phyloP scores from a whole-genome alignment of 1,140 invertebrate genomes.

The Coboldia fuscipes region DNA sequence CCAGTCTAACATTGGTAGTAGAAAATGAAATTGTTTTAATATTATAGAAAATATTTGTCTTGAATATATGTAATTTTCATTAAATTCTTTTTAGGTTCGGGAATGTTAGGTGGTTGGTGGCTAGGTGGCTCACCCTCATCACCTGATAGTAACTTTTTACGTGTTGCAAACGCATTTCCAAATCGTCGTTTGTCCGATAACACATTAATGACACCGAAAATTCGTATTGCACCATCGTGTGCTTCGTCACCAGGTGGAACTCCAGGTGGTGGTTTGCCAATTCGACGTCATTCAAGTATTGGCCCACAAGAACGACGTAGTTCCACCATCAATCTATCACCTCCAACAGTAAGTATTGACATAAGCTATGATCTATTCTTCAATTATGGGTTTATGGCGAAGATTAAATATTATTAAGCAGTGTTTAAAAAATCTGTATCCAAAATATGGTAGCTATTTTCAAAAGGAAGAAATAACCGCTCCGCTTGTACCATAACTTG shows the following conservation, averaged over 20 bases:
- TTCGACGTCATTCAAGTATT: conserved; percentile 70
- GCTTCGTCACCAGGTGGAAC: conserved; percentile 67
- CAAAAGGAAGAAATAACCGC: too few species aligned
- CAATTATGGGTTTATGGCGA: too few species aligned
- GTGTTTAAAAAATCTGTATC: too few species aligned
- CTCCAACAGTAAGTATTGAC: conserved; percentile 66
- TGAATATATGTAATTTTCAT: too few species aligned
- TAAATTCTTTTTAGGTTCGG: conserved; percentile 25
- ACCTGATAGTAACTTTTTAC: conserved; percentile 68
- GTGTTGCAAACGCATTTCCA: conserved; percentile 54
- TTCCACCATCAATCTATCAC: conserved; percentile 66
- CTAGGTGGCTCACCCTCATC: conserved; percentile 47
- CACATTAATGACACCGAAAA: conserved; percentile 75
- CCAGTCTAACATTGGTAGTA: background rate
- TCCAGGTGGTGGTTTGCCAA: conserved; percentile 57
- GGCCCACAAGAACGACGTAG: conserved; percentile 68
- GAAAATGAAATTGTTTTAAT: too few species aligned
- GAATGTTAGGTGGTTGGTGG: conserved; percentile 49
- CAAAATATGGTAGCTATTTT: too few species aligned
- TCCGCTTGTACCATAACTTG: too few species aligned
- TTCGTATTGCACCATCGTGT: conserved; percentile 62
- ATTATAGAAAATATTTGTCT: too few species aligned
- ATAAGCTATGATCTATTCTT: too few species aligned
- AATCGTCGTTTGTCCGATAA: conserved; percentile 77
- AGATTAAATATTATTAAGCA: too few species aligned